Evolutionary conservation across 1,140 invertebrate genomes (phyloP).

Genomic region (Euura saliciscinereae): DNA sequence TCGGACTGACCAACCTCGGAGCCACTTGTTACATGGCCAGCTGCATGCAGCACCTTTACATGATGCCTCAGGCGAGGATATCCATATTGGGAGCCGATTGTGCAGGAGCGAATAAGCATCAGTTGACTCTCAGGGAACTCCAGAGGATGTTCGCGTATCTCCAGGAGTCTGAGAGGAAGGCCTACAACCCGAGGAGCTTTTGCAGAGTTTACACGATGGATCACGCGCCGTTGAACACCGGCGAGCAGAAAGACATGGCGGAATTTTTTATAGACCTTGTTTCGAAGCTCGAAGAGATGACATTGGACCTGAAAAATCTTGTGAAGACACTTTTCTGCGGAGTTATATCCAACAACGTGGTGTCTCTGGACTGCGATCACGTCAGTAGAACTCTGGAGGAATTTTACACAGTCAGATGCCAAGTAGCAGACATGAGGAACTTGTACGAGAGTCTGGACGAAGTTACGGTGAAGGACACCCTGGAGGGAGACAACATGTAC

Average conservation of each 20-base stretch:
- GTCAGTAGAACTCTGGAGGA: constrained; percentile 93
- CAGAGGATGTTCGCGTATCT: constrained; percentile 96
- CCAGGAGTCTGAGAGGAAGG: constrained; percentile 91
- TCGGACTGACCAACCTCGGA: constrained; percentile 91
- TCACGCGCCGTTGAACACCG: constrained; percentile 92
- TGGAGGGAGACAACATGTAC: constrained; percentile 98
- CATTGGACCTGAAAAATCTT: constrained; percentile 85
- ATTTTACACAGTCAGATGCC: constrained; percentile 94
- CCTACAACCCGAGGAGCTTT: constrained; percentile 93
- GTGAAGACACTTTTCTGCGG: constrained; percentile 94
- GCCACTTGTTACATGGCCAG: constrained; percentile 98
- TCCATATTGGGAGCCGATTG: constrained; percentile 78
- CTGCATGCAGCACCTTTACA: constrained; percentile 95
- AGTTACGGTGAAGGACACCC: constrained; percentile 93
- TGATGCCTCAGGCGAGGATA: constrained; percentile 90
- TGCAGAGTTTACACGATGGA: constrained; percentile 98
- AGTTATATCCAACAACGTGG: constrained; percentile 92
- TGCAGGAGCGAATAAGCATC: constrained; percentile 75
- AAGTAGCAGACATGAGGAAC: constrained; percentile 96
- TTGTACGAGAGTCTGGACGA: constrained; percentile 94
- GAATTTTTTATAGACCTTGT: constrained; percentile 97
- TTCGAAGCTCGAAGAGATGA: constrained; percentile 95
- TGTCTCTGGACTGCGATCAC: constrained; percentile 92
- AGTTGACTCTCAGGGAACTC: constrained; percentile 81
- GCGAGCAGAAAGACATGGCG: constrained; percentile 98